Evolutionary conservation across 1,140 invertebrate species (phyloP).

Genomic region (Ceratosolen solmsi): DNA sequence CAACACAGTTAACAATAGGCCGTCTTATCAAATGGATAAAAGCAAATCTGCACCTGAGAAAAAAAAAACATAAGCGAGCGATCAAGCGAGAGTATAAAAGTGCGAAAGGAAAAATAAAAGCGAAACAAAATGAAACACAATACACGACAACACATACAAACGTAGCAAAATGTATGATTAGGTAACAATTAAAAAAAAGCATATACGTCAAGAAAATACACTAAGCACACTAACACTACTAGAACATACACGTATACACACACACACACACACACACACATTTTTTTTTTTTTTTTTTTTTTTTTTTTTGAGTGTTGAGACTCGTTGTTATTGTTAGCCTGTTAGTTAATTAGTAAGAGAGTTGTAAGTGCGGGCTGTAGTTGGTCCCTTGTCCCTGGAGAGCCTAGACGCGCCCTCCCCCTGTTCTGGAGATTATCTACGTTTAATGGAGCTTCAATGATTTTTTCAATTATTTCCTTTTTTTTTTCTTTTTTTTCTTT

Average conservation of each 20-base stretch:
- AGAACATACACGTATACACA: constrained; percentile 33
- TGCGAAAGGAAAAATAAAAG: constrained; percentile 47
- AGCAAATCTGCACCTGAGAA: constrained; percentile 37
- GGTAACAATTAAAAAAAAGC: constrained; percentile 22
- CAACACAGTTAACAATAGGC: constrained; percentile 25
- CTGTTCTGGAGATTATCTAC: constrained; percentile 72
- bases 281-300: constrained; percentile 67
- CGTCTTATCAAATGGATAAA: constrained; percentile 40
- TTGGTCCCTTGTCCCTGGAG: constrained; percentile 74
- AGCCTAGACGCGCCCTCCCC: constrained; percentile 73
- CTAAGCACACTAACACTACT: constrained; percentile 10
- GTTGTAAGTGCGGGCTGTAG: constrained; percentile 74
- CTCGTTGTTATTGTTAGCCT: constrained; percentile 75
- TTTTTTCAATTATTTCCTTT: constrained; percentile 49
- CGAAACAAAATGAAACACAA: constrained; percentile 40
- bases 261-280: constrained; percentile 7
- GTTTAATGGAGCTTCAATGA: constrained; percentile 52
- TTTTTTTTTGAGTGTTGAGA: constrained; percentile 71
- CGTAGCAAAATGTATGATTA: constrained; percentile 47
- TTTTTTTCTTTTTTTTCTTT: constrained; percentile 45
- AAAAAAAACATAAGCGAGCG: constrained; percentile 41
- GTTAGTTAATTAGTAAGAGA: constrained; percentile 76
- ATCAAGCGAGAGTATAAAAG: constrained; percentile 45
- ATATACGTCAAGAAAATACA: constrained; percentile 15
- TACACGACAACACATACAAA: constrained; percentile 19